Evolutionary conservation across 2,113 vertebrate species (phyloP).

Genomic region (Lamprologus tigripictilis): DNA sequence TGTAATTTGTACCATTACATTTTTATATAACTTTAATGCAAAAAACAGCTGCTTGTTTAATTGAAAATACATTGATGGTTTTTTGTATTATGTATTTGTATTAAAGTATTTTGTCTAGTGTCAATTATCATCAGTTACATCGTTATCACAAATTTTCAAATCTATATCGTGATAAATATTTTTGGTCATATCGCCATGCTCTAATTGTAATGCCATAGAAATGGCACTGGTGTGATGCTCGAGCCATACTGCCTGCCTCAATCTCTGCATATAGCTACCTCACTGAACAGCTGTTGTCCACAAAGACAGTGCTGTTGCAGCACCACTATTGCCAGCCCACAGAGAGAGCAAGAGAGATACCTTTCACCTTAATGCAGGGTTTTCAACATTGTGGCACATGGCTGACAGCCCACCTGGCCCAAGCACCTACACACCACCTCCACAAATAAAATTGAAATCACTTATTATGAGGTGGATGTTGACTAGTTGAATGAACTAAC

Average conservation of each 20-base stretch:
- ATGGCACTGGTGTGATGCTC: not conserved
- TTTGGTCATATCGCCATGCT: not conserved
- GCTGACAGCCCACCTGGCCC: not conserved
- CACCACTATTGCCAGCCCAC: not conserved
- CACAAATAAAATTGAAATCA: not conserved
- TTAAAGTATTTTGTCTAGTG: not conserved
- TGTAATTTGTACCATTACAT: not conserved
- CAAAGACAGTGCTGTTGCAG: not conserved
- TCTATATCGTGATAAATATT: not conserved
- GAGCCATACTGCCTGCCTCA: not conserved
- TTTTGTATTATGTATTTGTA: not conserved
- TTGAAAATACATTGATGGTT: not conserved
- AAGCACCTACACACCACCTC: not conserved
- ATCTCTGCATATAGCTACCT: not conserved
- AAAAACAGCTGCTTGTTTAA: not conserved
- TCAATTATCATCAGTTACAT: not conserved
- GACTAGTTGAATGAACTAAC: not conserved
- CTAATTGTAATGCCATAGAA: not conserved
- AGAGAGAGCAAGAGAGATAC: not conserved
- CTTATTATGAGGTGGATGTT: not conserved
- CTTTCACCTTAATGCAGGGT: not conserved
- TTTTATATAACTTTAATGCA: not conserved
- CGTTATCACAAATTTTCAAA: not conserved
- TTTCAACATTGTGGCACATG: not conserved
- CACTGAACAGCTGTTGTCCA: not conserved